phyloP scores from a whole-genome alignment of 2,113 vertebrate species.

The Cochlearius cochlearius region DNA sequence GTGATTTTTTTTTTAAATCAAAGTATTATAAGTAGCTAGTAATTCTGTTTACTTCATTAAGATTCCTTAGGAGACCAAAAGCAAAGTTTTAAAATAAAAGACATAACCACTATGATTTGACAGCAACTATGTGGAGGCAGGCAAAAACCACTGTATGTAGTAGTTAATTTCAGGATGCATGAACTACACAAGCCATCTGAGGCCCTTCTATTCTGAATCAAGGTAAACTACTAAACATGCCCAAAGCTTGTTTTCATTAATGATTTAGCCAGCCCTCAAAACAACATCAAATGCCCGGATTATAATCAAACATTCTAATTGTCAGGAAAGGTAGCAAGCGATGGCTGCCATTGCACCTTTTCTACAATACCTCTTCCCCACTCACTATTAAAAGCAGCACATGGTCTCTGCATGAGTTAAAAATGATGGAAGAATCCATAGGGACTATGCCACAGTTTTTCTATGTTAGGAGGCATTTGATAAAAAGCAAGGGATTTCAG shows the following conservation, averaged over 20 bases:
- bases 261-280: not conserved
- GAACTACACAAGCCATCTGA: not conserved
- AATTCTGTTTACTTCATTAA: not conserved
- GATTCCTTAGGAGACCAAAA: not conserved
- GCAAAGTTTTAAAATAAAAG: not conserved
- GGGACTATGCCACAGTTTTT: not conserved
- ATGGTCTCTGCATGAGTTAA: not conserved
- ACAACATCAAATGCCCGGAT: not conserved
- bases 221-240: not conserved
- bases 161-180: not conserved
- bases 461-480: not conserved
- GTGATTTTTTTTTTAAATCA: too few relatives aligned
- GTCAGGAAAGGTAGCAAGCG: not conserved
- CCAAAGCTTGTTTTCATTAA: not conserved
- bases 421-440: not conserved
- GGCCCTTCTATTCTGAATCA: not conserved
- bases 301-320: not conserved
- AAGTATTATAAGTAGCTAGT: not conserved
- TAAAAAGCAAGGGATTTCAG: not conserved
- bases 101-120: not conserved
- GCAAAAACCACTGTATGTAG: accelerated
- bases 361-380: not conserved
- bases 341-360: not conserved
- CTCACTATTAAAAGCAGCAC: not conserved
- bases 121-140: not conserved